A percentile compares a stretch with the other conserved stretches of the same genome.
Conservation (phyloP, 1,140 invertebrate species). For the Hydropsyche tenuis region DNA sequence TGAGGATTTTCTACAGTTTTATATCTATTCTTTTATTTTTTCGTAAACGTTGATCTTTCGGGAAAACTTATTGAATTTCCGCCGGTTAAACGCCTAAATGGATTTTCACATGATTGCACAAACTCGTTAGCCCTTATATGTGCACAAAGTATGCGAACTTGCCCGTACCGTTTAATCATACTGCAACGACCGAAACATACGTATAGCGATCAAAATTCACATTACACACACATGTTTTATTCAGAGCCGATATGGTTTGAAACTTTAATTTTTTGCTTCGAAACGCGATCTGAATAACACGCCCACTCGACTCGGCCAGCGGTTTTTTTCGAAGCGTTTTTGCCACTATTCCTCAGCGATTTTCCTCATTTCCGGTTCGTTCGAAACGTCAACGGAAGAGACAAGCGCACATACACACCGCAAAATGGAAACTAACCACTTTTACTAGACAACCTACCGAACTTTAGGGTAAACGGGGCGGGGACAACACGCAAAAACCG, state of each 20-base stretch:
- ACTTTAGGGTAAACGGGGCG: neutral
- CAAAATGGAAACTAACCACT: neutral
- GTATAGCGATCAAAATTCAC: too few species aligned
- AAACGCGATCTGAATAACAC: too few species aligned
- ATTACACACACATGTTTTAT: too few species aligned
- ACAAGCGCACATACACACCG: neutral
- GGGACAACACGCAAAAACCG: constrained; percentile 9
- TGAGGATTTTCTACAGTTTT: too few species aligned
- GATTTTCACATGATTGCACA: constrained; percentile 30
- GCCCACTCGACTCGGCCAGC: too few species aligned
- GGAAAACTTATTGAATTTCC: constrained; percentile 30
- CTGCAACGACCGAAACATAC: neutral
- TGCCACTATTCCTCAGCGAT: neutral
- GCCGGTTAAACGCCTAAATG: neutral
- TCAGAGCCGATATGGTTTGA: too few species aligned
- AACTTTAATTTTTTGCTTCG: too few species aligned
- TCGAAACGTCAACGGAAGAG: neutral
- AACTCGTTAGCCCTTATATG: constrained; percentile 25
- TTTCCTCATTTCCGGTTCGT: constrained; percentile 6
- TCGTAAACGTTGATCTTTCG: too few species aligned
- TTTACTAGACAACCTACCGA: neutral
- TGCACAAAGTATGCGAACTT: neutral
- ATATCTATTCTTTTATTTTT: too few species aligned
- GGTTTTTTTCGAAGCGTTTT: too few species aligned
- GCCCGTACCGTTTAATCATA: neutral